Conservation (phyloP, 2,113 vertebrate species). For the Misgurnus anguillicaudatus region DNA sequence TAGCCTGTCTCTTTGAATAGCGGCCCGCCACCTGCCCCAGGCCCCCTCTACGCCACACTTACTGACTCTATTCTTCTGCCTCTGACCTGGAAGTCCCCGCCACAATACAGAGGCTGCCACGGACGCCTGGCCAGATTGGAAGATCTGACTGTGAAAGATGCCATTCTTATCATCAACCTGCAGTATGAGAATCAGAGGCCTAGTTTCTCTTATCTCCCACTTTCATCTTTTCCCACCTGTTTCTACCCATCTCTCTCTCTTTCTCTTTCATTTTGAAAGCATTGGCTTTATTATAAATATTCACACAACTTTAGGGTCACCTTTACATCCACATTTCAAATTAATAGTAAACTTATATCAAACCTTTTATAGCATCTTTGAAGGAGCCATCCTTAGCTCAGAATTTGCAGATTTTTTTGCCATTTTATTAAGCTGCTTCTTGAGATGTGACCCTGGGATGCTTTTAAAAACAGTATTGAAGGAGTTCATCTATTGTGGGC, state of each 20-base stretch:
- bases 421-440: no score
- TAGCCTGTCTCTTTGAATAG: constrained; percentile 54
- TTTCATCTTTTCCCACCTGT: constrained; percentile 22
- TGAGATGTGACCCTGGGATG: no score
- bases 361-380: no score
- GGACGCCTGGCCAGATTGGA: constrained; percentile 41
- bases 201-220: constrained; percentile 27
- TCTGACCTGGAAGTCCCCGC: constrained; percentile 52
- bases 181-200: constrained; percentile 41
- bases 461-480: no score
- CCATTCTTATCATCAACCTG: constrained; percentile 55
- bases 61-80: constrained; percentile 43
- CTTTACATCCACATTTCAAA: no score
- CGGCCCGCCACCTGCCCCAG: constrained; percentile 53
- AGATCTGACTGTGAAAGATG: constrained; percentile 53
- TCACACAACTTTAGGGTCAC: no score
- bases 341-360: no score
- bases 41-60: constrained; percentile 37
- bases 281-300: no score
- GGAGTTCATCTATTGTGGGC: no score
- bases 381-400: no score
- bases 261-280: constrained; percentile 1
- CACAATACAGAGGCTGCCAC: constrained; percentile 52
- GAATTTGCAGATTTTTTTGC: no score
- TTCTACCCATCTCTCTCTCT: background rate